Conservation (phyloP, 2,797 vertebrate species). For the Hylomyscus alleni region DNA sequence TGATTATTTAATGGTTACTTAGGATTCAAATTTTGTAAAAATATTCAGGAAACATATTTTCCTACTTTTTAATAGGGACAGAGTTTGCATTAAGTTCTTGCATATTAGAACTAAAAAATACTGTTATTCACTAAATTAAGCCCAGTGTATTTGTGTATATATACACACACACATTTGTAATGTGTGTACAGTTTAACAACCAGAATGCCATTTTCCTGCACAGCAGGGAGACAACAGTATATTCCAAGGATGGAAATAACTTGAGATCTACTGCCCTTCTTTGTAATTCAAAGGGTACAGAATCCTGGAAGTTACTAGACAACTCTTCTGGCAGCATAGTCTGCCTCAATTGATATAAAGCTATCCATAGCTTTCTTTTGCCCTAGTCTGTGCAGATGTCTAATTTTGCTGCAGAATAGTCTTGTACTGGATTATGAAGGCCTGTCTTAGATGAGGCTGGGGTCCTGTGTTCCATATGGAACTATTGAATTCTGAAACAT, state of each 20-base stretch:
- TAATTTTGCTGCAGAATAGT: background rate
- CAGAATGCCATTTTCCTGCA: constrained; percentile 35
- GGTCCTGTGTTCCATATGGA: background rate
- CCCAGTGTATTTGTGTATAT: background rate
- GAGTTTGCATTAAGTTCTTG: constrained; percentile 41
- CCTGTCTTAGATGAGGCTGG: background rate
- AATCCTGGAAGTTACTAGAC: constrained; percentile 20
- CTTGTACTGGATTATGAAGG: background rate
- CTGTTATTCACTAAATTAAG: constrained; percentile 34
- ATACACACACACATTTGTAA: constrained; percentile 30
- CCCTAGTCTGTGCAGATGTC: background rate
- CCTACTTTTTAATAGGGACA: constrained; percentile 9
- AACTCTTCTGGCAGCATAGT: constrained; percentile 34
- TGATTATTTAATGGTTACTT: constrained; percentile 49
- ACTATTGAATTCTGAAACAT: background rate
- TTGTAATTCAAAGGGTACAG: constrained; percentile 47
- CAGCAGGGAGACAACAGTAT: constrained; percentile 24
- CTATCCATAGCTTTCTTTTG: constrained; percentile 37
- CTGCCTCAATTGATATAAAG: constrained; percentile 5
- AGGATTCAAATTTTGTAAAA: constrained; percentile 54
- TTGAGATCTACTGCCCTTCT: constrained; percentile 30
- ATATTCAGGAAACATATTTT: constrained; percentile 38
- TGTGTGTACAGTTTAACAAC: constrained; percentile 13
- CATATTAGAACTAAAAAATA: constrained; percentile 35
- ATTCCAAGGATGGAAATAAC: constrained; percentile 59